Conservation (phyloP, 2,797 vertebrate species). For the Chelidonichthys spinosus region DNA sequence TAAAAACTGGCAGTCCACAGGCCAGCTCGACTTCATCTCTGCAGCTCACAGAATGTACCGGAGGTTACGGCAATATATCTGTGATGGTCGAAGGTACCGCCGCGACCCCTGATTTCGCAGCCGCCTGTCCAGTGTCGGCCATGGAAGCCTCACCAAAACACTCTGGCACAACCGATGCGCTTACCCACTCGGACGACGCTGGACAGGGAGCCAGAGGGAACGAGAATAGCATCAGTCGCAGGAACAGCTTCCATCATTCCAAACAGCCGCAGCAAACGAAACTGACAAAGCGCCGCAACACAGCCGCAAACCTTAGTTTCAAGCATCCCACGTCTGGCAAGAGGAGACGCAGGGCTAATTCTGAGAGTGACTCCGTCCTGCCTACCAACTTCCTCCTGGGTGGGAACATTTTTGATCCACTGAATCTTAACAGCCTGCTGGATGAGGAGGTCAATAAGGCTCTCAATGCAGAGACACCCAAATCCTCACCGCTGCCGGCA, state of each 20-base stretch:
- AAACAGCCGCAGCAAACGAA: conserved; percentile 78
- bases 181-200: conserved; percentile 25
- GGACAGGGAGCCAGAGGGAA: conserved; percentile 49
- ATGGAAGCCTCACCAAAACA: conserved; percentile 67
- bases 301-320: conserved; percentile 83
- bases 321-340: conserved; percentile 90
- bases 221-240: conserved; percentile 71
- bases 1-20: conserved; percentile 78
- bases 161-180: conserved; percentile 41
- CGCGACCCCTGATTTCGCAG: conserved; percentile 63
- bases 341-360: conserved; percentile 89
- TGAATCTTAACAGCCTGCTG: conserved; percentile 95
- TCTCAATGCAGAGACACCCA: conserved; percentile 94
- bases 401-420: conserved; percentile 95
- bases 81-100: conserved; percentile 60
- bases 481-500: conserved; percentile 91
- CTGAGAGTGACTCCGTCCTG: conserved; percentile 92
- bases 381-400: conserved; percentile 94
- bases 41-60: conserved; percentile 74
- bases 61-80: conserved; percentile 70
- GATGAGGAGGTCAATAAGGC: conserved; percentile 94
- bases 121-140: conserved; percentile 64
- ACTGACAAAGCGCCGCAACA: conserved; percentile 86
- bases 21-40: conserved; percentile 71
- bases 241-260: conserved; percentile 85